Conservation (phyloP, 2,113 vertebrate species). For the Jacana jacana region DNA sequence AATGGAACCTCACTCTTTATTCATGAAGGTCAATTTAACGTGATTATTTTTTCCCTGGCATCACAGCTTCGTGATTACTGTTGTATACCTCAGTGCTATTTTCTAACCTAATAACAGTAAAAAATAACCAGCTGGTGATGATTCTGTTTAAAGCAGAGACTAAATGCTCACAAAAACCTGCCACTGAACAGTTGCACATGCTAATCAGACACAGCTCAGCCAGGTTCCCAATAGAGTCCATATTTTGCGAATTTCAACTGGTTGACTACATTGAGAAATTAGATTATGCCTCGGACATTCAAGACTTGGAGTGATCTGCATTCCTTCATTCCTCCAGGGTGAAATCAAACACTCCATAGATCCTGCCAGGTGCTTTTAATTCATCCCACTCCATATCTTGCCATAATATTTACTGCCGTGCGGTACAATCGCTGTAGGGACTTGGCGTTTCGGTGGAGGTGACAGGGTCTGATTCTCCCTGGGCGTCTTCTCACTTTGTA, state of each 20-base stretch:
- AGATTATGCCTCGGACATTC: conserved; percentile 39
- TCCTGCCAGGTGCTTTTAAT: conserved; percentile 10
- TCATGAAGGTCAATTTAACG: conserved; percentile 79
- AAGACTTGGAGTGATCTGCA: neutral
- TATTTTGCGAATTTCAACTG: conserved; percentile 36
- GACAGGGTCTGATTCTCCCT: neutral
- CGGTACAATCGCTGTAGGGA: neutral
- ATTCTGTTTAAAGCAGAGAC: conserved; percentile 65
- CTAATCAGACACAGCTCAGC: conserved; percentile 49
- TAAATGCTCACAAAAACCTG: conserved; percentile 43
- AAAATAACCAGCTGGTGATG: conserved; percentile 73
- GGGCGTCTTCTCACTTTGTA: rapidly evolving
- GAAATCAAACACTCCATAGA: conserved; percentile 26
- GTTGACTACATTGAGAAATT: conserved; percentile 52
- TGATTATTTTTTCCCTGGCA: conserved; percentile 72
- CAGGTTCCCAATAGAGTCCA: conserved; percentile 39
- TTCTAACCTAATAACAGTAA: conserved; percentile 74
- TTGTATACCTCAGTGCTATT: conserved; percentile 72
- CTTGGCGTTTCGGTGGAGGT: neutral
- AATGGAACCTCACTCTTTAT: conserved; percentile 78
- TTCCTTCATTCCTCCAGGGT: neutral
- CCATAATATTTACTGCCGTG: neutral
- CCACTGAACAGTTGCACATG: conserved; percentile 54
- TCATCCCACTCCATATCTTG: neutral
- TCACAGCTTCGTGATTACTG: conserved; percentile 70